A percentile compares a stretch with the other conserved stretches of the same genome.
Evolutionary conservation across 2,113 vertebrate species (phyloP).

Genomic region (Salvelinus fontinalis): DNA sequence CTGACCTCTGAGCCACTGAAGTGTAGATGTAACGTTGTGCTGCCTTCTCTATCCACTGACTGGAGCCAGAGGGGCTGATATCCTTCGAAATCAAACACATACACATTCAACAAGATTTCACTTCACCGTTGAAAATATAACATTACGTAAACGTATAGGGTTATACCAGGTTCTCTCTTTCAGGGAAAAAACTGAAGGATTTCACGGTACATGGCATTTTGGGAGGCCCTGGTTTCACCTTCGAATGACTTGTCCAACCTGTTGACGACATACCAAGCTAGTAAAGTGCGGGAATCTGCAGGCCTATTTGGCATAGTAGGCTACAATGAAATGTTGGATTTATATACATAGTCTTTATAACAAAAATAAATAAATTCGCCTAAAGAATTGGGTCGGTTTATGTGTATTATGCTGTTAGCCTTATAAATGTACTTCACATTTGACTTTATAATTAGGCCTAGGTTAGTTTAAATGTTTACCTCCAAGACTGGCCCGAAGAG

Average conservation of each 20-base stretch:
- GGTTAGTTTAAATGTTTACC: too few species aligned
- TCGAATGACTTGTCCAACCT: conserved; percentile 62
- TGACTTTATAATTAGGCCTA: too few species aligned
- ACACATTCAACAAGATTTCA: background rate
- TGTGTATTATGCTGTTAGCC: too few species aligned
- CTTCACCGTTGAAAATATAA: too few species aligned
- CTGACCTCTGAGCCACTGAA: conserved; percentile 67
- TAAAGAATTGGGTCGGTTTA: too few species aligned
- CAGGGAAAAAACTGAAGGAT: conserved; percentile 1
- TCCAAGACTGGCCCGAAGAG: conserved; percentile 59
- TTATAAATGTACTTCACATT: too few species aligned
- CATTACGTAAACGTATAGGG: too few species aligned
- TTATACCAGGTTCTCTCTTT: background rate
- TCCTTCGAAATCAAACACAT: conserved; percentile 18
- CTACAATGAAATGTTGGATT: too few species aligned
- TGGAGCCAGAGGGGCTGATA: background rate
- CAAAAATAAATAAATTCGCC: too few species aligned
- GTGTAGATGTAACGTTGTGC: conserved; percentile 62
- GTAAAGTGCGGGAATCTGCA: too few species aligned
- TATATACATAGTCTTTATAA: too few species aligned
- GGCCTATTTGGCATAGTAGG: too few species aligned
- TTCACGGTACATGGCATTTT: conserved; percentile 5
- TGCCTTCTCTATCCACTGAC: conserved; percentile 35
- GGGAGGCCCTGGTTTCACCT: conserved; percentile 28
- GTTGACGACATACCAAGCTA: background rate